Evolutionary conservation across 2,888 invertebrate genomes (phyloP).

Genomic region (Hydrotaea cyrtoneurina): DNA sequence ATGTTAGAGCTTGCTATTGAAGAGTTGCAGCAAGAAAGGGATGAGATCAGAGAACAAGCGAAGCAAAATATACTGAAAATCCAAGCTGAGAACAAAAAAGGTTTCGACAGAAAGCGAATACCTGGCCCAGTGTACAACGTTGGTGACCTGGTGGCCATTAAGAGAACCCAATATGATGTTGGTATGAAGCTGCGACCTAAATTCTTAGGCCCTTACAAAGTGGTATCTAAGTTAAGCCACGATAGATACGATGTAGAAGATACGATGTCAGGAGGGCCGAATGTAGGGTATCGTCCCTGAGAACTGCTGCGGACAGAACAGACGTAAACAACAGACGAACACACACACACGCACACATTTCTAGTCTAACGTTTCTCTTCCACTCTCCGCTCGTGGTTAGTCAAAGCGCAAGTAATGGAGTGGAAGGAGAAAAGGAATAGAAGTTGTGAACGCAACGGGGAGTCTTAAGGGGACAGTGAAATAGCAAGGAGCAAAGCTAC

Average conservation of each 20-base stretch:
- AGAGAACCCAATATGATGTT: constrained; percentile 45
- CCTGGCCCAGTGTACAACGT: background rate
- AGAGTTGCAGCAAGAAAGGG: constrained; percentile 29
- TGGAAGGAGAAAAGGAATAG: too few species aligned
- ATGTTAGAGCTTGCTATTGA: background rate
- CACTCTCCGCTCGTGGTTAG: too few species aligned
- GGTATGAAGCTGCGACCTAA: constrained; percentile 48
- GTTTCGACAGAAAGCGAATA: constrained; percentile 24
- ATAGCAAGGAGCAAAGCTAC: too few species aligned
- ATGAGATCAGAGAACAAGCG: constrained; percentile 2
- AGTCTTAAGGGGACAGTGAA: too few species aligned
- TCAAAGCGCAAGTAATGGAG: too few species aligned
- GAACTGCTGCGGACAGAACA: too few species aligned
- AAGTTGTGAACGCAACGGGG: too few species aligned
- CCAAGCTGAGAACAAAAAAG: background rate
- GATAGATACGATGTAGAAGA: constrained; percentile 52
- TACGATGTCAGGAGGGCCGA: too few species aligned
- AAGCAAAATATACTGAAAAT: background rate
- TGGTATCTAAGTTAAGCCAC: constrained; percentile 14
- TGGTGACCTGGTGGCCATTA: constrained; percentile 45
- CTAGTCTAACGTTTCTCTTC: too few species aligned
- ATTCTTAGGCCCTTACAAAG: constrained; percentile 44
- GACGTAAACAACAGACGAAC: too few species aligned
- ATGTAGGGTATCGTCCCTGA: too few species aligned
- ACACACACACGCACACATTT: too few species aligned